Percentiles rank a stretch among this genome's conserved stretches.
Conservation (phyloP, 2,113 vertebrate genomes). For the Helogale parvula region DNA sequence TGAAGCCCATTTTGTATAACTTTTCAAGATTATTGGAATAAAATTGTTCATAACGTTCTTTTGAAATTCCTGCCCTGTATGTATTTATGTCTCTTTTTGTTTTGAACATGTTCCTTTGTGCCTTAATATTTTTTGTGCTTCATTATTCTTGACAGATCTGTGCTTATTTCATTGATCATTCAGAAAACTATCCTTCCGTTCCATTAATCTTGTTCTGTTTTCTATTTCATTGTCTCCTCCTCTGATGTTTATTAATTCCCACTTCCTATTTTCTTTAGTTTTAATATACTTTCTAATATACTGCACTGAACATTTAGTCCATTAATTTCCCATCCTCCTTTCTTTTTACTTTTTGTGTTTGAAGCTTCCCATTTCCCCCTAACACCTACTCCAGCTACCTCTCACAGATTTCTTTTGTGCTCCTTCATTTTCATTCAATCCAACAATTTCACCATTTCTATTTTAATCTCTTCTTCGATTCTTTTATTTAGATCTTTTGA, state of each 20-base stretch:
- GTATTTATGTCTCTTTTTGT: background rate
- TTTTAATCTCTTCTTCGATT: background rate
- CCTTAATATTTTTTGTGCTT: background rate
- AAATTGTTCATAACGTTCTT: background rate
- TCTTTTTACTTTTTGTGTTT: background rate
- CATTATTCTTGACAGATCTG: background rate
- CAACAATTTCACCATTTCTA: background rate
- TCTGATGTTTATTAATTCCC: background rate
- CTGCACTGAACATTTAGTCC: background rate
- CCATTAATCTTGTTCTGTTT: background rate
- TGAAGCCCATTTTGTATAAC: background rate
- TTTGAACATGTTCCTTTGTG: background rate
- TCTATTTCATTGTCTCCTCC: background rate
- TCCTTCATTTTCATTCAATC: background rate
- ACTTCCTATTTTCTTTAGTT: background rate
- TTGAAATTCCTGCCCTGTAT: background rate
- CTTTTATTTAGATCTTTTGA: background rate
- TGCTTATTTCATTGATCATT: background rate
- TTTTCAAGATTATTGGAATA: background rate
- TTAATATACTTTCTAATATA: background rate
- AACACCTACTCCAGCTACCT: background rate
- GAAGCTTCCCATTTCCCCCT: background rate
- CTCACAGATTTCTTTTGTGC: background rate
- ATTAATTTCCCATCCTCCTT: background rate
- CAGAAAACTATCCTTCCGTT: background rate